These are phyloP conservation scores for Bradypodion ventrale DNA, from an alignment of 2,797 vertebrate genomes.

Conservation along the genomic window DNA sequence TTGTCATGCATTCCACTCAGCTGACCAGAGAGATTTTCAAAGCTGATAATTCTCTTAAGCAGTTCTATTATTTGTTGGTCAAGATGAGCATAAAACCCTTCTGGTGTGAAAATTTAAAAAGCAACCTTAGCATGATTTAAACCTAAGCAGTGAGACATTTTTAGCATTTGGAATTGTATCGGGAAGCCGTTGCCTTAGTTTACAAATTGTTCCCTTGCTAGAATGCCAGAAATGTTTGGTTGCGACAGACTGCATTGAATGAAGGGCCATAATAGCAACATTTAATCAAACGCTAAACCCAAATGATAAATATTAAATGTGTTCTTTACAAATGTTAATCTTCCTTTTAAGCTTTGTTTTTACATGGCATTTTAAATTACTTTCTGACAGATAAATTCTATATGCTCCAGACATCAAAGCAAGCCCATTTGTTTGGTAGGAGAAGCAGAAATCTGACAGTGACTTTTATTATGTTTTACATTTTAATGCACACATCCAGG, in stretches of 20 bases:
- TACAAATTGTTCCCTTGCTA: background rate
- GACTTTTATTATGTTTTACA: constrained; percentile 66
- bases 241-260: constrained; percentile 1
- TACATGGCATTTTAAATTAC: constrained; percentile 65
- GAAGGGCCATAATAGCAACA: constrained; percentile 21
- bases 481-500: constrained; percentile 64
- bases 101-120: constrained; percentile 12
- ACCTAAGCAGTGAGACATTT: constrained; percentile 5
- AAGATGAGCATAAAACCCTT: constrained; percentile 33
- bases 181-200: background rate
- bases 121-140: constrained; percentile 23
- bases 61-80: constrained; percentile 30
- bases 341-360: constrained; percentile 62
- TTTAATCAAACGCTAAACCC: constrained; percentile 50
- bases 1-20: constrained; percentile 34
- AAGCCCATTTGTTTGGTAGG: constrained; percentile 31
- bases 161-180: background rate
- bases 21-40: background rate
- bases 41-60: constrained; percentile 31
- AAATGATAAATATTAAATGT: constrained; percentile 46
- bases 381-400: constrained; percentile 41
- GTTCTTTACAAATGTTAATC: constrained; percentile 51
- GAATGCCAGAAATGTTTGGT: background rate
- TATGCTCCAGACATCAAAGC: constrained; percentile 7
- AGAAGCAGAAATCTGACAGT: constrained; percentile 53